Base-by-base conservation (phyloP, 2,797 vertebrate species). In the Leptatherina wallacei region DNA sequence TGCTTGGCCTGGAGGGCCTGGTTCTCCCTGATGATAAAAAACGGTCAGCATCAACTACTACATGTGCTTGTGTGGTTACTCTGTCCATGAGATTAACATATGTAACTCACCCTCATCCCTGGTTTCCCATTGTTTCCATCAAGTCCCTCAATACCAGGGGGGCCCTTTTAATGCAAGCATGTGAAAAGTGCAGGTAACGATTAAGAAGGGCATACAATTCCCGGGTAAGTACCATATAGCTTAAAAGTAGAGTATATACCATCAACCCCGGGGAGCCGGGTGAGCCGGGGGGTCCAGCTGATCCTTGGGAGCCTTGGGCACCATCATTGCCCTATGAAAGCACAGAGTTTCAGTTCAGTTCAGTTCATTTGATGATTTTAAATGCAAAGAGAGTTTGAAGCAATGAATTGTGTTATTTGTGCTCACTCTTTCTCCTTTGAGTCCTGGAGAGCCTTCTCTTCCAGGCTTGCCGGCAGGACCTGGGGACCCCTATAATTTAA, bases 91-190 rank as follows among this genome's bases (percentile, higher is more conserved):
- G 60, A 78, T 65, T 35, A 29, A 35, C 51, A 4, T 47, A 9
- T 59, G 36, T 20, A 52, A 80, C 85, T 95, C 88, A 97, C 97
- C 94, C 96, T 89, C 58, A 93, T 51, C 9, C 98, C 98, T 1
- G 96, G 95, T 77, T 98, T 99, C 35, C 97, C 98, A 0, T 96
- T 95, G 91, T 98, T 99, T 71, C 97, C 98, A 0, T 98, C 97
- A 49, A 97, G 78, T 62, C 98, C 98, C 12, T 98, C 97, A 73
- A 97, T 87, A 29, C 98, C 98, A 4, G 95, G 94, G 0, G 96
- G 95, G 1, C 97, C 98, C 98, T 99, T 85, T 0, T 20, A 59
- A 70, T 42, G 30, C 30, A 86, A 57, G 42, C 12, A 67, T 66
- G 36, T 6, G 42, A 42, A n/a, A 38, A 44, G 49, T 22, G 6